These are phyloP conservation scores for Athene noctua DNA, from an alignment of 2,113 vertebrate genomes.

Conservation along the genomic window DNA sequence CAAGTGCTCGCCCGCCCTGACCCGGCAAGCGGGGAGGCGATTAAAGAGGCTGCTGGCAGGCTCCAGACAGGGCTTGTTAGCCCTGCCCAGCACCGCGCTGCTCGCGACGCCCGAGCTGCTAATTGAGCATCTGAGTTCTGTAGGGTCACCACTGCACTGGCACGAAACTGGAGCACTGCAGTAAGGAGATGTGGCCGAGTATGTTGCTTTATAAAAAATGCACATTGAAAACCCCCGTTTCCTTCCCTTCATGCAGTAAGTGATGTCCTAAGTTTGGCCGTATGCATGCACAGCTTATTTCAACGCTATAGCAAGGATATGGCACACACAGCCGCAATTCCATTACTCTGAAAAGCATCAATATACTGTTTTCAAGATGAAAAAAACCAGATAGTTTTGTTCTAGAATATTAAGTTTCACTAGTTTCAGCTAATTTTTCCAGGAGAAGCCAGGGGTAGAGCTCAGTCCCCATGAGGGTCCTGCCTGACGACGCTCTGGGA, in stretches of 20 bases:
- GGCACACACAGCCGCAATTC: not conserved
- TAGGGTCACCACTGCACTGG: not conserved
- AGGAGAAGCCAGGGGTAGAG: not conserved
- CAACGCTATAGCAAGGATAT: accelerated
- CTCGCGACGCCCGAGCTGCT: not conserved
- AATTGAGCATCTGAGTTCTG: not conserved
- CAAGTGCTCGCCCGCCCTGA: accelerated
- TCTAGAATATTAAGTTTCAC: not conserved
- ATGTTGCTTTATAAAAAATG: accelerated
- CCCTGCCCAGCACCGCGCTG: accelerated
- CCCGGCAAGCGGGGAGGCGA: not conserved
- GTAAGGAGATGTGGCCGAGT: not conserved
- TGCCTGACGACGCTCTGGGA: not conserved
- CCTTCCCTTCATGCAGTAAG: not conserved
- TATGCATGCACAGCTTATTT: accelerated
- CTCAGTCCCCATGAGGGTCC: not conserved
- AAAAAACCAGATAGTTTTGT: not conserved
- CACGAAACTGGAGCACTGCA: not conserved
- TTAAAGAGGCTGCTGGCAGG: not conserved
- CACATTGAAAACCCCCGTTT: accelerated
- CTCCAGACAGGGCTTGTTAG: not conserved
- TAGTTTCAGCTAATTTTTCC: not conserved
- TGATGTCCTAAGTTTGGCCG: not conserved
- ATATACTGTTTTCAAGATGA: not conserved
- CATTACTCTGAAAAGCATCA: not conserved